These are phyloP conservation scores for Avahi laniger DNA, from an alignment of 2,797 vertebrate genomes.

Conservation along the genomic window DNA sequence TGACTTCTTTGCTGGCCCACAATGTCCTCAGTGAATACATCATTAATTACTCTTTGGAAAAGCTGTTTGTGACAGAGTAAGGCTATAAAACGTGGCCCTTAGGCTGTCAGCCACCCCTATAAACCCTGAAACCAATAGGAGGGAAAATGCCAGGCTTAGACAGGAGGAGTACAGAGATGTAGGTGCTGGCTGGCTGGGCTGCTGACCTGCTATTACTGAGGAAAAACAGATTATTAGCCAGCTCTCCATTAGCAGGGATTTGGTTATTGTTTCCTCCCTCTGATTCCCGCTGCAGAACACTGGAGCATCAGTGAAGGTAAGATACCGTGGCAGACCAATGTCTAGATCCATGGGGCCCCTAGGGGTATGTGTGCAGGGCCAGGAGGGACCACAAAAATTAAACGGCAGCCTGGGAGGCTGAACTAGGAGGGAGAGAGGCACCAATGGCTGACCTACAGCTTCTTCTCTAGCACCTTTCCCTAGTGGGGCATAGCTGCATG, in stretches of 20 bases:
- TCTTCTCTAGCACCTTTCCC: background rate
- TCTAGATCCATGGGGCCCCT: background rate
- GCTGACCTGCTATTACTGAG: background rate
- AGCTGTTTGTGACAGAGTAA: background rate
- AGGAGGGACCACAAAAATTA: background rate
- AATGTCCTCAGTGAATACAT: background rate
- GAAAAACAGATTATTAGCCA: constrained; percentile 19
- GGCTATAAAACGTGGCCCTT: background rate
- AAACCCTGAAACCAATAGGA: background rate
- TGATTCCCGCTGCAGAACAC: background rate
- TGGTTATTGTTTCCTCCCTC: background rate
- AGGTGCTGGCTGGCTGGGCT: background rate
- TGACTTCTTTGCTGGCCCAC: background rate
- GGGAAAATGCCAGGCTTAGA: background rate
- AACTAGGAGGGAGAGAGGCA: background rate
- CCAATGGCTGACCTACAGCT: background rate
- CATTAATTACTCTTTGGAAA: background rate
- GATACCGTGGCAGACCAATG: background rate
- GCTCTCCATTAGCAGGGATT: background rate
- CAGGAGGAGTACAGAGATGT: background rate
- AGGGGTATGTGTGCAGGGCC: no score
- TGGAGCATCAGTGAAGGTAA: background rate
- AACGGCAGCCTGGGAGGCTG: background rate
- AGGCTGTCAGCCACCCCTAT: background rate
- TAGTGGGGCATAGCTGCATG: background rate